A percentile compares a stretch with the other conserved stretches of the same genome.
phyloP scores from a whole-genome alignment of 2,113 vertebrate genomes.

The Leptobrachium leishanense region DNA sequence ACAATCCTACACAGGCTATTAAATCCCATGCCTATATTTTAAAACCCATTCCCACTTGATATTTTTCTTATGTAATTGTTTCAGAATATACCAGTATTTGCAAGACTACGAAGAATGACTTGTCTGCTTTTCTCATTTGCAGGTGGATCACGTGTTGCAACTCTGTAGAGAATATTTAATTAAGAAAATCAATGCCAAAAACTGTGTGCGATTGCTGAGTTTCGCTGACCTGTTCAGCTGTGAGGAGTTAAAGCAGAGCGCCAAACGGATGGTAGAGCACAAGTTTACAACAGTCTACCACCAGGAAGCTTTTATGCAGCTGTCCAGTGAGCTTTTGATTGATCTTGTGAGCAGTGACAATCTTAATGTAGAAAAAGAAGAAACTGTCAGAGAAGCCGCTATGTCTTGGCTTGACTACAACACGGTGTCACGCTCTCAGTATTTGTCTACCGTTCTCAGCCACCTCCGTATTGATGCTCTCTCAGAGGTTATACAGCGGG shows the following conservation, averaged over 20 bases:
- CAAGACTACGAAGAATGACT: too few species aligned
- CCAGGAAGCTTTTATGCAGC: slow-evolving; percentile 94
- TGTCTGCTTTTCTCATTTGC: slow-evolving; percentile 43
- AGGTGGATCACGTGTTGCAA: slow-evolving; percentile 94
- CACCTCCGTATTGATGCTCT: slow-evolving; percentile 97
- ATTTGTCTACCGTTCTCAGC: slow-evolving; percentile 95
- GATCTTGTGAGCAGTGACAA: slow-evolving; percentile 98
- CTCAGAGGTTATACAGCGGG: slow-evolving; percentile 95
- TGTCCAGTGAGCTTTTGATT: slow-evolving; percentile 92
- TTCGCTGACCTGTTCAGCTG: slow-evolving; percentile 97
- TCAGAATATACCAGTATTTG: too few species aligned
- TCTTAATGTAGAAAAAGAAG: slow-evolving; percentile 97
- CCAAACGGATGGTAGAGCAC: slow-evolving; percentile 98
- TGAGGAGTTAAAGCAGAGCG: slow-evolving; percentile 91
- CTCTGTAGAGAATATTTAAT: slow-evolving; percentile 92
- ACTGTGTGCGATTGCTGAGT: slow-evolving; percentile 93
- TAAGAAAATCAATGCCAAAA: slow-evolving; percentile 97
- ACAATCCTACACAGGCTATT: too few species aligned
- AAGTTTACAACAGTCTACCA: slow-evolving; percentile 93
- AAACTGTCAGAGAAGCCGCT: slow-evolving; percentile 95
- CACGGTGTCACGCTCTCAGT: slow-evolving; percentile 91
- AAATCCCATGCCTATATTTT: too few species aligned
- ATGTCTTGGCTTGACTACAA: slow-evolving; percentile 98
- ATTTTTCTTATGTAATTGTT: too few species aligned
- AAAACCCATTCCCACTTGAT: too few species aligned